Percentiles rank a stretch among this genome's conserved stretches.
phyloP scores from a whole-genome alignment of 2,113 vertebrate species.

The Callionymus lyra region DNA sequence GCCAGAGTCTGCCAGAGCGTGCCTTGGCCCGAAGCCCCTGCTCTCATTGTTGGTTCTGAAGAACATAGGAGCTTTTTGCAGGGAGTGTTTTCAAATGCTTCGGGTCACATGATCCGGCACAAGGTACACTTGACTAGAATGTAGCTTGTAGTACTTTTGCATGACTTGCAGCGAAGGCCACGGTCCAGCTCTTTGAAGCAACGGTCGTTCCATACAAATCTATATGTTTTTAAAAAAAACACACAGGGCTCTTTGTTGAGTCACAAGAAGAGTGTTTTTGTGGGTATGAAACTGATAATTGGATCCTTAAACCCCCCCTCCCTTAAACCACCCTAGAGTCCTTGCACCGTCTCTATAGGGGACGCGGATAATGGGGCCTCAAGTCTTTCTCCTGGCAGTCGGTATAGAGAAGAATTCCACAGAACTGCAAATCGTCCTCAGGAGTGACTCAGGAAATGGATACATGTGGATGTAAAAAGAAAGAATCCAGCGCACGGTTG shows the following conservation, averaged over 20 bases:
- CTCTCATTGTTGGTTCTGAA: slow-evolving; percentile 36
- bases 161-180: too few species aligned
- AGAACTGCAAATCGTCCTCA: slow-evolving; percentile 51
- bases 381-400: slow-evolving; percentile 29
- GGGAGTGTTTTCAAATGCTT: slow-evolving; percentile 9
- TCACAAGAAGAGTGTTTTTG: too few species aligned
- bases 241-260: too few species aligned
- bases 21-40: slow-evolving; percentile 36
- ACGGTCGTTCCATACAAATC: slow-evolving; percentile 3
- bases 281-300: slow-evolving; percentile 26
- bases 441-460: slow-evolving; percentile 58
- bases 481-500: slow-evolving; percentile 15
- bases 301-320: slow-evolving; percentile 14
- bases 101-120: slow-evolving; percentile 11
- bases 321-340: not conserved
- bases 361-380: slow-evolving; percentile 44
- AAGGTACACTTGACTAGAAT: slow-evolving; percentile 1
- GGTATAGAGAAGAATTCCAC: slow-evolving; percentile 45
- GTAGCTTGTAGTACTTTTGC: slow-evolving; percentile 12
- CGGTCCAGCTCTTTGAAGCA: slow-evolving; percentile 1
- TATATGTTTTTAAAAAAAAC: slow-evolving; percentile 6
- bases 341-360: slow-evolving; percentile 27
- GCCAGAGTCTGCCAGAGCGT: slow-evolving; percentile 36
- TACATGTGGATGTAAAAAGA: slow-evolving; percentile 42
- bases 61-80: slow-evolving; percentile 13